These are phyloP conservation scores for Staurois parvus DNA, from an alignment of 2,797 vertebrate genomes.

Conservation along the genomic window DNA sequence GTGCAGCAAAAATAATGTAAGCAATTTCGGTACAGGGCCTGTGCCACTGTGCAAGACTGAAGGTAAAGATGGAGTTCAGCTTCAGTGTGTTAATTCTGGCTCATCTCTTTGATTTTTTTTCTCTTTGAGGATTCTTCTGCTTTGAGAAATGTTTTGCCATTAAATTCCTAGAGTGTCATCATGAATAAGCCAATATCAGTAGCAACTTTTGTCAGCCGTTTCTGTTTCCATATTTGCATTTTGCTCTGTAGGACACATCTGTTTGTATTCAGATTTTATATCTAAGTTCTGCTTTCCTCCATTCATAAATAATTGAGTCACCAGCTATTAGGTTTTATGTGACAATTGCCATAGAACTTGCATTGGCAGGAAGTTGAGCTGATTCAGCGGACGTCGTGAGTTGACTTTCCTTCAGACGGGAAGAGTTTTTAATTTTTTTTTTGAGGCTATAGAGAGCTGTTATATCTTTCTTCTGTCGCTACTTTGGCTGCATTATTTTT, in stretches of 20 bases:
- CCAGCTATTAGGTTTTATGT: constrained; percentile 69
- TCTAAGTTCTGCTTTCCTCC: constrained; percentile 66
- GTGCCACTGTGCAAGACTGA: too few species aligned
- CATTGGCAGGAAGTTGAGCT: constrained; percentile 69
- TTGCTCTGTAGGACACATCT: constrained; percentile 61
- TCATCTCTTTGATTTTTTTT: neutral
- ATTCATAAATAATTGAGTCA: constrained; percentile 73
- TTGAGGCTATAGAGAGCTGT: constrained; percentile 21
- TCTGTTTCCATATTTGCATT: neutral
- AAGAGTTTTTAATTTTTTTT: constrained; percentile 11
- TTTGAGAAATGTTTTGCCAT: neutral
- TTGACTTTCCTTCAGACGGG: constrained; percentile 62
- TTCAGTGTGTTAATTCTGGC: neutral
- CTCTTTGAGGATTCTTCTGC: neutral
- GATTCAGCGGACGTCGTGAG: constrained; percentile 66
- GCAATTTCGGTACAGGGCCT: neutral
- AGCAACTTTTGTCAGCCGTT: constrained; percentile 60
- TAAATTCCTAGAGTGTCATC: neutral
- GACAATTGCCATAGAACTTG: constrained; percentile 70
- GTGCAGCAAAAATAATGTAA: neutral
- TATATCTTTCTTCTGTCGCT: constrained; percentile 19
- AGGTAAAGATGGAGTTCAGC: neutral
- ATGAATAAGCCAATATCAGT: constrained; percentile 11
- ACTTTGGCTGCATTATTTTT: constrained; percentile 10
- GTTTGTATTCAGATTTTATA: constrained; percentile 63